phyloP scores from a whole-genome alignment of 2,888 invertebrate species.

The Micoletzkya japonica region DNA sequence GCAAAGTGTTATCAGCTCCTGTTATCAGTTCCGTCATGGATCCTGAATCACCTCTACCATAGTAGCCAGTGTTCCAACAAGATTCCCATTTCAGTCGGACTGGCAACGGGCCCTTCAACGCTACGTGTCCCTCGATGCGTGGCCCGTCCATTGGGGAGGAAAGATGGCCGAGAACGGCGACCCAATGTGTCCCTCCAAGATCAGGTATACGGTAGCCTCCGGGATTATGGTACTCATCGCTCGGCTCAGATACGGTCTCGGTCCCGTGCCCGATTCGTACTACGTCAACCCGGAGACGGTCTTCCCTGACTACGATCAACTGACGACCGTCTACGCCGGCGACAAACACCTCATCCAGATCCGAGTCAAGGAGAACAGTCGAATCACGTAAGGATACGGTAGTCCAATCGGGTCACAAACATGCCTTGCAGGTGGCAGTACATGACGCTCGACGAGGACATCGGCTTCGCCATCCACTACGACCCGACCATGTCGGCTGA shows the following conservation, averaged over 20 bases:
- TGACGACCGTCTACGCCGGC: slow-evolving; percentile 63
- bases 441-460: slow-evolving; percentile 62
- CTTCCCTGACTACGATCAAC: slow-evolving; percentile 59
- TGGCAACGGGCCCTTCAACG: slow-evolving; percentile 59
- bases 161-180: slow-evolving; percentile 53
- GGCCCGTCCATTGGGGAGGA: slow-evolving; percentile 63
- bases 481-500: slow-evolving; percentile 45
- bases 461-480: slow-evolving; percentile 62
- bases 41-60: background rate
- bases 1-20: too few relatives aligned
- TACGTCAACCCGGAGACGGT: slow-evolving; percentile 55
- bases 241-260: slow-evolving; percentile 52
- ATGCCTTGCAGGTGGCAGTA: slow-evolving; percentile 58
- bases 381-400: slow-evolving; percentile 50
- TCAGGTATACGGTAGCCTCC: slow-evolving; percentile 29
- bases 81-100: slow-evolving; percentile 40
- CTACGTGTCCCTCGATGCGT: slow-evolving; percentile 59
- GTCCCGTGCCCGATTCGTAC: slow-evolving; percentile 60
- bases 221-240: slow-evolving; percentile 2
- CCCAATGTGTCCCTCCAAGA: slow-evolving; percentile 56
- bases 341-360: slow-evolving; percentile 63
- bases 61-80: background rate
- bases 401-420: slow-evolving; percentile 5
- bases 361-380: slow-evolving; percentile 50
- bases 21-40: too few relatives aligned